Conservation (phyloP, 2,113 vertebrate genomes). For the Sitta europaea region DNA sequence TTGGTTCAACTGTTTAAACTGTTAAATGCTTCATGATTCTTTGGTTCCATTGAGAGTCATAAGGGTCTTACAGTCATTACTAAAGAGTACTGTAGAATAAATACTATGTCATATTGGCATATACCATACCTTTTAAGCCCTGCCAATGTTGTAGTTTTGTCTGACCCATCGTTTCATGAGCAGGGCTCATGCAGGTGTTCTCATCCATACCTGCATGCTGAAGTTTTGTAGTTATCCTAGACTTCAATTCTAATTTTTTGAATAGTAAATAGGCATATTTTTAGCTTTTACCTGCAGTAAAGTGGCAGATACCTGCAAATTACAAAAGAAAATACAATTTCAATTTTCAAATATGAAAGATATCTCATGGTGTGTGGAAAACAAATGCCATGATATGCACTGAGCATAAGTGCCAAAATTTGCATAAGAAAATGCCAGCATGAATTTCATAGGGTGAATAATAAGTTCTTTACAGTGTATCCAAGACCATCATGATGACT, state of each 20-base stretch:
- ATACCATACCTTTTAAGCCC: not conserved
- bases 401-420: not conserved
- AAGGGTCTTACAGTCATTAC: not conserved
- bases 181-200: not conserved
- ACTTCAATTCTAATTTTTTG: not conserved
- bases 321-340: not conserved
- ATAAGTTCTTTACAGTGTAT: not conserved
- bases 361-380: not conserved
- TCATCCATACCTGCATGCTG: not conserved
- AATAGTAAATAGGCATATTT: not conserved
- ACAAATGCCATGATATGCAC: not conserved
- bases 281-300: not conserved
- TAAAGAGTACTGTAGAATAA: not conserved
- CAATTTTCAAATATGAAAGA: not conserved
- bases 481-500: not conserved
- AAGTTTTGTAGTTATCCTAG: not conserved
- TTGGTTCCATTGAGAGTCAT: not conserved
- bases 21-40: not conserved
- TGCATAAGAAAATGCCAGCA: not conserved
- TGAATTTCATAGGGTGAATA: not conserved
- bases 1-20: slow-evolving; percentile 30
- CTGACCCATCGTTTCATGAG: not conserved
- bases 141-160: not conserved
- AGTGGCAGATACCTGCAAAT: not conserved
- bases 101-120: slow-evolving; percentile 27